A percentile compares a stretch with the other conserved stretches of the same genome.
These are phyloP conservation scores for Temnopleurus reevesii DNA, from an alignment of 53 echinoderm and acorn worm species.

Conservation along the genomic window DNA sequence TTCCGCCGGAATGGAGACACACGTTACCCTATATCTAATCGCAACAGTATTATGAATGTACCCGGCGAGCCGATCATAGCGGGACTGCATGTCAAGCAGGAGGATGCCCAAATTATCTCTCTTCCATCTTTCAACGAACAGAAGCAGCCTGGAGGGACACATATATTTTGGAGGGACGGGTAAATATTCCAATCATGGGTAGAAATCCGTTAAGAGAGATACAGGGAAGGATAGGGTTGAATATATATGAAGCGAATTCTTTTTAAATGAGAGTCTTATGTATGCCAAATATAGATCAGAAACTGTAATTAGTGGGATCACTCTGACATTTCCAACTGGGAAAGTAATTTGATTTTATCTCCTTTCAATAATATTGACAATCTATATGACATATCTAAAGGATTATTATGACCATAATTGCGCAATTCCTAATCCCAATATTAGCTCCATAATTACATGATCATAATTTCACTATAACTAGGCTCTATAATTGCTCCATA, in stretches of 20 bases:
- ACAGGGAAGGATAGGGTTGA: neutral
- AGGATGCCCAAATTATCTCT: conserved; percentile 29
- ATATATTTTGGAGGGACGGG: neutral
- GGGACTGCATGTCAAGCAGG: too few relatives aligned
- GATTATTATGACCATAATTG: neutral
- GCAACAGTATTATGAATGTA: neutral
- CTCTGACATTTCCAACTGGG: neutral
- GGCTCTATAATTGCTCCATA: too few relatives aligned
- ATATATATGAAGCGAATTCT: neutral
- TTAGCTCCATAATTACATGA: too few relatives aligned
- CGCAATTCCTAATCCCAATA: too few relatives aligned
- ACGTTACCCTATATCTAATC: neutral
- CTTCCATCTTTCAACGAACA: neutral
- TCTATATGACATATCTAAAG: neutral
- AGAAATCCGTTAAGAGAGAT: neutral
- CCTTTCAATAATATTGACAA: neutral
- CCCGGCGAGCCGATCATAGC: neutral
- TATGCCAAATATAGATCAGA: neutral
- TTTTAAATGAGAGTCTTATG: neutral
- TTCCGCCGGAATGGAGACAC: neutral
- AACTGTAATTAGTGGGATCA: neutral
- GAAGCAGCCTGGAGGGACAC: conserved; percentile 5
- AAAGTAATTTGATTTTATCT: neutral
- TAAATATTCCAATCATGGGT: neutral
- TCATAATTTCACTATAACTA: too few relatives aligned